Conservation (phyloP, 1,140 invertebrate species). For the Lutraria rhynchaena region DNA sequence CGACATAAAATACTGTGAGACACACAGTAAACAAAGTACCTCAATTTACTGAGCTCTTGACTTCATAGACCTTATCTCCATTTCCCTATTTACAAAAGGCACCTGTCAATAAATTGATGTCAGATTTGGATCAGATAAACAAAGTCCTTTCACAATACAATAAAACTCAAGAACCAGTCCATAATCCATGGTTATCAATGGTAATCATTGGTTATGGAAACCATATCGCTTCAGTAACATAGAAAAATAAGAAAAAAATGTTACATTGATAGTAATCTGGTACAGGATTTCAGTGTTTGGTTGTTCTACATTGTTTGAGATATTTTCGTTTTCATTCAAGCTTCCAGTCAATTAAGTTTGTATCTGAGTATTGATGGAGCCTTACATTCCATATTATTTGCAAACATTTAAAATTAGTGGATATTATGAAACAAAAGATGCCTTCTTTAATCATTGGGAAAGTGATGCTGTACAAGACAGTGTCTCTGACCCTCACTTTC, state of each 20-base stretch:
- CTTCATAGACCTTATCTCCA: slow-evolving; percentile 6
- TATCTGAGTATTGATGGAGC: too few species aligned
- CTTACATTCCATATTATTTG: too few species aligned
- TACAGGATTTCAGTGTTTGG: not conserved
- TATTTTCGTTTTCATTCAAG: slow-evolving; percentile 19
- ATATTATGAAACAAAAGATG: too few species aligned
- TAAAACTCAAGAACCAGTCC: slow-evolving; percentile 5
- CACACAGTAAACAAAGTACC: slow-evolving; percentile 17
- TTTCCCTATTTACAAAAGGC: slow-evolving; percentile 13
- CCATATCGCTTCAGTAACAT: slow-evolving; percentile 22
- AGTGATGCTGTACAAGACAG: too few species aligned
- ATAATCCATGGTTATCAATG: not conserved
- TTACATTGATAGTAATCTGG: too few species aligned
- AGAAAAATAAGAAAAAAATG: too few species aligned
- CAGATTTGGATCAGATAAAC: slow-evolving; percentile 20
- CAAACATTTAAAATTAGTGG: too few species aligned
- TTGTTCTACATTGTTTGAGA: slow-evolving; percentile 9
- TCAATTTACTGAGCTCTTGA: not conserved
- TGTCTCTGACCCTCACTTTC: too few species aligned
- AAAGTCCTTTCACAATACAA: slow-evolving; percentile 10
- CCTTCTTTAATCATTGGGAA: too few species aligned
- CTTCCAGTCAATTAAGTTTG: not conserved
- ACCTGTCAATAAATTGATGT: slow-evolving; percentile 31
- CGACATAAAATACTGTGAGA: not conserved
- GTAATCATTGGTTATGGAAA: not conserved